Percentiles rank a stretch among this genome's conserved stretches.
Conservation (phyloP, 2,113 vertebrate genomes). For the Glaucidium brasilianum region DNA sequence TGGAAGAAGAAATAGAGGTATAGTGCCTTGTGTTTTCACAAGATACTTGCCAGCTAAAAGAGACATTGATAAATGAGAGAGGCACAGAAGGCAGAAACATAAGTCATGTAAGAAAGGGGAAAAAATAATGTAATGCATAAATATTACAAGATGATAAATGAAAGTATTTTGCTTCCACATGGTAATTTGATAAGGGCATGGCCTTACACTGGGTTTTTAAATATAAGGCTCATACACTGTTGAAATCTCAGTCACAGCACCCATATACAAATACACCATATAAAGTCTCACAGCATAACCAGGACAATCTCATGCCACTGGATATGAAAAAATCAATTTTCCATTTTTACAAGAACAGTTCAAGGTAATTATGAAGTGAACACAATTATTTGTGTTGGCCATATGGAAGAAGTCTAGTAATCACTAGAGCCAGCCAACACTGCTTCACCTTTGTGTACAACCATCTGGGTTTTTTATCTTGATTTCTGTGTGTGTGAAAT, state of each 20-base stretch:
- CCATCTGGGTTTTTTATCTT: background rate
- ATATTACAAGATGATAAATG: background rate
- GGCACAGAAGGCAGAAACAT: background rate
- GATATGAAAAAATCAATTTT: background rate
- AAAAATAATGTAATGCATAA: background rate
- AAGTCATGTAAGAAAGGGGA: background rate
- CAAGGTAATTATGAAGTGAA: background rate
- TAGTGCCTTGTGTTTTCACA: background rate
- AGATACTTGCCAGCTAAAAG: background rate
- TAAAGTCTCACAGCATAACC: background rate
- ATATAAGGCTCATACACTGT: fast-evolving
- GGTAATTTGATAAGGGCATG: background rate
- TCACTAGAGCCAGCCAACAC: background rate
- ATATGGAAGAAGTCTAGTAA: background rate
- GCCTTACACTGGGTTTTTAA: background rate
- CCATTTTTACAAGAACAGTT: background rate
- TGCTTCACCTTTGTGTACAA: background rate
- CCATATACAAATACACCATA: fast-evolving
- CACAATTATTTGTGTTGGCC: background rate
- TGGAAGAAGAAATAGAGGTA: background rate
- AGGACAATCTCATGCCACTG: background rate
- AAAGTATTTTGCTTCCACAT: background rate
- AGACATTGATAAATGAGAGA: background rate
- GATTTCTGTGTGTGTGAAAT: background rate
- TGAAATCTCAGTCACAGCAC: background rate